Evolutionary conservation across 2,113 vertebrate species (phyloP).

Genomic region (Macquaria australasica): DNA sequence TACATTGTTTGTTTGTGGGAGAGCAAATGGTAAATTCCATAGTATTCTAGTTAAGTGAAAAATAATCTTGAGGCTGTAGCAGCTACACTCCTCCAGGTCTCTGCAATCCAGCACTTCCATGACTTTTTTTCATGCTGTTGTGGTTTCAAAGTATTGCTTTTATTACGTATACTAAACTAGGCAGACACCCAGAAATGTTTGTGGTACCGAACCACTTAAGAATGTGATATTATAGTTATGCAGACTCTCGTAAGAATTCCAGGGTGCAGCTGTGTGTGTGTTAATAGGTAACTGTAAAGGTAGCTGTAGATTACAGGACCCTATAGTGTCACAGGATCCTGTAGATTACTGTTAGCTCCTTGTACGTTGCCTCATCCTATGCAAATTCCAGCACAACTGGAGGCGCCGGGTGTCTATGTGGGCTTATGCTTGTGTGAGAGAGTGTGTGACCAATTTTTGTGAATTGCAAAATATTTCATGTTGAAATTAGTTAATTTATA

Average conservation of each 20-base stretch:
- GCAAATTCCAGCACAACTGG: background rate
- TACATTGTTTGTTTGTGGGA: background rate
- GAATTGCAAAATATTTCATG: background rate
- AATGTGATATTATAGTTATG: conserved; percentile 50
- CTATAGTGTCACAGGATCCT: background rate
- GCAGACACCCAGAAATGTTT: conserved; percentile 43
- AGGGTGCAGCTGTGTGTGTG: conserved; percentile 13
- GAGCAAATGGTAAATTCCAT: background rate
- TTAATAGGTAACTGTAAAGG: conserved; percentile 30
- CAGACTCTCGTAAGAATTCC: conserved; percentile 40
- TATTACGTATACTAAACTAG: conserved; percentile 51
- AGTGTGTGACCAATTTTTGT: conserved; percentile 8
- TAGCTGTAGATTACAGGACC: conserved; percentile 3
- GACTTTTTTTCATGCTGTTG: conserved; percentile 10
- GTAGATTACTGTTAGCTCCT: background rate
- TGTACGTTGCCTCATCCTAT: background rate
- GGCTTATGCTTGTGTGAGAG: background rate
- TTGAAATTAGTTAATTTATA: background rate
- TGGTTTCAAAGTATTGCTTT: conserved; percentile 51
- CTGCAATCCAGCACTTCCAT: conserved; percentile 5
- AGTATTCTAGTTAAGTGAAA: conserved; percentile 11
- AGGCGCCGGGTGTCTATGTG: background rate
- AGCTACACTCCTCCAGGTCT: conserved; percentile 12
- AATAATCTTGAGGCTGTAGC: conserved; percentile 2
- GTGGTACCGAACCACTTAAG: conserved; percentile 25